Evolutionary conservation across 2,113 vertebrate genomes (phyloP).

Genomic region (Hemiprocne comata): DNA sequence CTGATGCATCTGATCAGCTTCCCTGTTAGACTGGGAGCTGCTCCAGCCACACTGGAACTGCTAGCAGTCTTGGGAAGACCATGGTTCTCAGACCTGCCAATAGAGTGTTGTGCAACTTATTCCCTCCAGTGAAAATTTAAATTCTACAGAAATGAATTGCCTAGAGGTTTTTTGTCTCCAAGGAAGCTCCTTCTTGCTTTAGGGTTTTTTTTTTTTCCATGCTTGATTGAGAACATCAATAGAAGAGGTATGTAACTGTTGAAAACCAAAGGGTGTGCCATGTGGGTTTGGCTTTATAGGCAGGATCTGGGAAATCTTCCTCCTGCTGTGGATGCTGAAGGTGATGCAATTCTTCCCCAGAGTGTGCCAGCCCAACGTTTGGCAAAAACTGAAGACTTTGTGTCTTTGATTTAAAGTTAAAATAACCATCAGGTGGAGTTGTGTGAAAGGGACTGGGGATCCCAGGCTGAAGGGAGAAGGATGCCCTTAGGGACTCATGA

Average conservation of each 20-base stretch:
- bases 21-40: background rate
- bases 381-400: background rate
- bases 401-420: background rate
- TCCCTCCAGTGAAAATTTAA: background rate
- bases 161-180: slow-evolving; percentile 2
- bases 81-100: background rate
- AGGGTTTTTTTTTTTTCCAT: background rate
- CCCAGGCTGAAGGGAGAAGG: background rate
- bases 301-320: background rate
- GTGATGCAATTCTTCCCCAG: background rate
- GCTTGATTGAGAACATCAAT: background rate
- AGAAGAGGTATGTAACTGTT: background rate
- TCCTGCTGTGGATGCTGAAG: background rate
- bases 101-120: background rate
- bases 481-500: background rate
- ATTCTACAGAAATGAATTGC: slow-evolving; percentile 19
- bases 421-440: background rate
- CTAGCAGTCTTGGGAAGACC: background rate
- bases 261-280: background rate
- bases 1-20: background rate
- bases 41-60: background rate
- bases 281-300: background rate
- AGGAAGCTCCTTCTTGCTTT: background rate
- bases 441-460: background rate
- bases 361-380: background rate